A percentile compares a stretch with the other conserved stretches of the same genome.
Conservation (phyloP, 2,113 vertebrate genomes). For the Recurvirostra avosetta region DNA sequence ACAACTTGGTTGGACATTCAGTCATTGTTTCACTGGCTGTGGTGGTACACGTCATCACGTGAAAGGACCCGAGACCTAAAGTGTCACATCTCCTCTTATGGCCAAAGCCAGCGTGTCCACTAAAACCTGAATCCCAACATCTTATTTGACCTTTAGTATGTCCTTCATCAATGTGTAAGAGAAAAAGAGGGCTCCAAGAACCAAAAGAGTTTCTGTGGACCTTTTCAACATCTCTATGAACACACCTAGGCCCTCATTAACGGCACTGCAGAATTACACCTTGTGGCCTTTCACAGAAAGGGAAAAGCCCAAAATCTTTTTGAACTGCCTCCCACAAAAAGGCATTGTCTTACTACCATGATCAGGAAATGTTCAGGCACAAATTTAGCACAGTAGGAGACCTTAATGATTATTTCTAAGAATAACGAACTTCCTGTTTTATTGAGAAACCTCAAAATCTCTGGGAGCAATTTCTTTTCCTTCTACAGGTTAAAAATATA, state of each 20-base stretch:
- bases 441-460: not conserved
- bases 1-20: not conserved
- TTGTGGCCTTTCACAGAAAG: not conserved
- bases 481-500: not conserved
- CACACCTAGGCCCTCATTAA: accelerated
- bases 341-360: not conserved
- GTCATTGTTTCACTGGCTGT: not conserved
- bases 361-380: not conserved
- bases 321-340: not conserved
- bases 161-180: not conserved
- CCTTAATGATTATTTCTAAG: not conserved
- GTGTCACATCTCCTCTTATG: not conserved
- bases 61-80: not conserved
- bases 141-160: not conserved
- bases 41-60: no score
- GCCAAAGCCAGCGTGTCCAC: not conserved
- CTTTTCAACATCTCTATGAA: not conserved
- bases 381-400: not conserved
- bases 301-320: not conserved
- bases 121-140: not conserved
- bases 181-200: not conserved
- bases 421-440: not conserved
- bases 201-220: not conserved
- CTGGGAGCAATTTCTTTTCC: not conserved
- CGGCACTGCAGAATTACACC: not conserved